Percentiles rank a stretch among this genome's conserved stretches.
Evolutionary conservation across 2,888 invertebrate species (phyloP).

Genomic region (Ichneumoninae sp.): DNA sequence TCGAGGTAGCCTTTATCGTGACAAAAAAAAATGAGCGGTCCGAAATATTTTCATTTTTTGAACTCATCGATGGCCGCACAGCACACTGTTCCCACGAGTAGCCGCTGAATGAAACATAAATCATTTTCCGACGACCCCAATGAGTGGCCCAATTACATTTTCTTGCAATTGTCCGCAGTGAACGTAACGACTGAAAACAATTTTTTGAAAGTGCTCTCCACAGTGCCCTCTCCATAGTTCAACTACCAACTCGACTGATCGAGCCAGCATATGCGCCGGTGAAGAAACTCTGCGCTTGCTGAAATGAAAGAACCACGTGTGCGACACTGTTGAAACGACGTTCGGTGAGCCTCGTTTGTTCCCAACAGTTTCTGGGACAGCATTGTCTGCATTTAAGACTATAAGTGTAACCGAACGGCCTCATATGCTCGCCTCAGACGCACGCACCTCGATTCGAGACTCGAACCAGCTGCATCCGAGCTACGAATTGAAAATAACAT

Average conservation of each 20-base stretch:
- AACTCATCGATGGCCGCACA: no score
- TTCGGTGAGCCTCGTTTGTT: background rate
- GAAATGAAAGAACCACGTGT: constrained; percentile 38
- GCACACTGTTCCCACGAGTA: no score
- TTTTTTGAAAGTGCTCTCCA: background rate
- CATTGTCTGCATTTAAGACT: constrained; percentile 16
- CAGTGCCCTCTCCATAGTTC: background rate
- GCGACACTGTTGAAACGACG: background rate
- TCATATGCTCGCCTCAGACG: background rate
- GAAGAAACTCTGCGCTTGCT: background rate
- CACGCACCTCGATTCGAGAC: background rate
- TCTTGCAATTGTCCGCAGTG: background rate
- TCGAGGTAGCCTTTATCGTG: background rate
- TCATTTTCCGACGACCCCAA: background rate
- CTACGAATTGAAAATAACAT: constrained; percentile 2
- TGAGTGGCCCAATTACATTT: background rate
- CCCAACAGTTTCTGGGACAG: constrained; percentile 10
- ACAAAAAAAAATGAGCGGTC: no score
- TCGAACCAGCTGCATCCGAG: background rate
- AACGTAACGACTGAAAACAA: background rate
- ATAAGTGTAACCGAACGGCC: background rate
- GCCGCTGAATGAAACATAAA: background rate
- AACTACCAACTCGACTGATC: background rate
- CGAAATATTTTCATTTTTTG: no score
- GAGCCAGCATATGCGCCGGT: constrained; percentile 1